Conservation (phyloP, 2,113 vertebrate species). For the Mus pahari region DNA sequence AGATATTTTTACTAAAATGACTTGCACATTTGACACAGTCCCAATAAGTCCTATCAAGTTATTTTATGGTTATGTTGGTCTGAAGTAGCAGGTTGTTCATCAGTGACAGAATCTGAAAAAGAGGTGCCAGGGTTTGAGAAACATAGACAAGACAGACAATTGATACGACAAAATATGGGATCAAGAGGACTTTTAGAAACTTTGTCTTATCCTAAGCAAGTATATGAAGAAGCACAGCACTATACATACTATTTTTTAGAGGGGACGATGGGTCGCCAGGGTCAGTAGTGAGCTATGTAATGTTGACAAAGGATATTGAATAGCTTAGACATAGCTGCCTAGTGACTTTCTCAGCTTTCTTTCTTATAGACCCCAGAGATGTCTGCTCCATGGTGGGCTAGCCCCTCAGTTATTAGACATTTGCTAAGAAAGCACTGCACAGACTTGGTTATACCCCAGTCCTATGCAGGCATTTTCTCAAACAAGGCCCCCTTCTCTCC, state of each 20-base stretch:
- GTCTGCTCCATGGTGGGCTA: rapidly evolving
- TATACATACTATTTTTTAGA: not conserved
- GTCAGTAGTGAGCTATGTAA: not conserved
- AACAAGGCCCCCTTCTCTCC: no score
- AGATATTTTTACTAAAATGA: not conserved
- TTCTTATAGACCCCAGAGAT: not conserved
- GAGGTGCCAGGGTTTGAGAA: not conserved
- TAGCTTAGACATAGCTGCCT: not conserved
- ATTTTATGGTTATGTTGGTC: not conserved
- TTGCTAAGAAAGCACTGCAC: not conserved
- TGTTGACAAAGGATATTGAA: not conserved
- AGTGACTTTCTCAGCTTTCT: not conserved
- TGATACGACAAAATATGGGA: not conserved
- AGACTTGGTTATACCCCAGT: not conserved
- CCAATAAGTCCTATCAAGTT: not conserved
- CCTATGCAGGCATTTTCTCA: not conserved
- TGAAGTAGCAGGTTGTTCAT: not conserved
- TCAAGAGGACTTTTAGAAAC: not conserved
- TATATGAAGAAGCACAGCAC: not conserved
- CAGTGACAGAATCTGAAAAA: not conserved
- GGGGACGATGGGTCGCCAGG: no score
- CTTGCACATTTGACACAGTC: not conserved
- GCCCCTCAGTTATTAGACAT: not conserved
- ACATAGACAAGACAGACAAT: not conserved
- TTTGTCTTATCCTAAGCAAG: not conserved